Percentiles rank a stretch among this genome's conserved stretches.
Conservation (phyloP, 1,140 invertebrate genomes). For the Meloidogyne hapla region DNA sequence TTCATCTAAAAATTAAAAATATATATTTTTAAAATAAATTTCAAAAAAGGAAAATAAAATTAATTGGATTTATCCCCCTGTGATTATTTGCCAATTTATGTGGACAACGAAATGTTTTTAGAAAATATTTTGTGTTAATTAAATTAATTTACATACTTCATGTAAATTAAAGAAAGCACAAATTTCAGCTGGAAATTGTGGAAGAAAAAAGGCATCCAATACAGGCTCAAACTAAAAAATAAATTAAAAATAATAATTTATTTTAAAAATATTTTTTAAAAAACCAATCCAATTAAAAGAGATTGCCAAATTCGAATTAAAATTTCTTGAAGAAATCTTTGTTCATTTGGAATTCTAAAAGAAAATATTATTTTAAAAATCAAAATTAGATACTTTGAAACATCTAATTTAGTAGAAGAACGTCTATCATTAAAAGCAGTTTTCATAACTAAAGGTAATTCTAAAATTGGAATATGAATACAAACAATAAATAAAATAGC, state of each 20-base stretch:
- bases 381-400: background rate
- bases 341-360: background rate
- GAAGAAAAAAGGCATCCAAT: conserved; percentile 13
- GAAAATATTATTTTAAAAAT: background rate
- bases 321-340: background rate
- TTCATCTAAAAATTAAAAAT: conserved; percentile 34
- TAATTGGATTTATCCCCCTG: too few species aligned
- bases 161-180: conserved; percentile 33
- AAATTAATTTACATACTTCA: background rate
- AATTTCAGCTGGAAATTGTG: conserved; percentile 19
- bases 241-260: conserved; percentile 14
- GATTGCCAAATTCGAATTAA: background rate
- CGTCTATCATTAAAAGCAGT: background rate
- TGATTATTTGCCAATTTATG: background rate
- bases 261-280: background rate
- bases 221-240: background rate
- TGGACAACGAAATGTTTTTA: too few species aligned
- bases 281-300: conserved; percentile 1
- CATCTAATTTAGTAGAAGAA: background rate
- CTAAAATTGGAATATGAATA: conserved; percentile 17
- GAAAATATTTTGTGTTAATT: background rate
- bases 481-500: background rate
- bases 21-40: too few species aligned
- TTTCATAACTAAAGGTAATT: conserved; percentile 9
- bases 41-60: too few species aligned